Evolutionary conservation across 2,113 vertebrate species (phyloP).

Genomic region (Willisornis vidua): DNA sequence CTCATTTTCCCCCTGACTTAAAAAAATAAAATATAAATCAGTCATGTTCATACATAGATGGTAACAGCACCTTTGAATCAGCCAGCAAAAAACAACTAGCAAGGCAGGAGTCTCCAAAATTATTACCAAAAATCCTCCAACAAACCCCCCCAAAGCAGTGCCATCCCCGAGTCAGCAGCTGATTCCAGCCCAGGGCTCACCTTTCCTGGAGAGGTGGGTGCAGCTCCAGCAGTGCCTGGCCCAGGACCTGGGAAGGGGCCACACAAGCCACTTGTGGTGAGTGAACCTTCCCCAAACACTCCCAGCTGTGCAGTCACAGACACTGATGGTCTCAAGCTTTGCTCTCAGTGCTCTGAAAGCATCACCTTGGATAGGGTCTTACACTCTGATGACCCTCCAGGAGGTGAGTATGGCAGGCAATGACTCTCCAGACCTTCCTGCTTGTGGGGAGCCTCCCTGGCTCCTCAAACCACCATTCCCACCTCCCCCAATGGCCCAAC

Average conservation of each 20-base stretch:
- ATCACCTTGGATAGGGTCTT: background rate
- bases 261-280: background rate
- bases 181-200: background rate
- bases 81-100: background rate
- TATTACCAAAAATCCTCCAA: background rate
- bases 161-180: rapidly evolving
- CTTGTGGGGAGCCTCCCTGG: background rate
- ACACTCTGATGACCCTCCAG: background rate
- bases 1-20: background rate
- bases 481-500: background rate
- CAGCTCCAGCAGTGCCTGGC: rapidly evolving
- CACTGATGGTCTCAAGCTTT: background rate
- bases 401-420: background rate
- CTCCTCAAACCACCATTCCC: background rate
- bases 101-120: background rate
- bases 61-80: background rate
- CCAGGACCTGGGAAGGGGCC: background rate
- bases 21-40: background rate
- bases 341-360: background rate
- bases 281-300: background rate
- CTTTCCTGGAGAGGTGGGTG: background rate
- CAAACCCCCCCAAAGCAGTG: no score
- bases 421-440: background rate
- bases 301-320: background rate
- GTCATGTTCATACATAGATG: background rate